These are phyloP conservation scores for Hucho hucho DNA, from an alignment of 2,113 vertebrate species.

Conservation along the genomic window DNA sequence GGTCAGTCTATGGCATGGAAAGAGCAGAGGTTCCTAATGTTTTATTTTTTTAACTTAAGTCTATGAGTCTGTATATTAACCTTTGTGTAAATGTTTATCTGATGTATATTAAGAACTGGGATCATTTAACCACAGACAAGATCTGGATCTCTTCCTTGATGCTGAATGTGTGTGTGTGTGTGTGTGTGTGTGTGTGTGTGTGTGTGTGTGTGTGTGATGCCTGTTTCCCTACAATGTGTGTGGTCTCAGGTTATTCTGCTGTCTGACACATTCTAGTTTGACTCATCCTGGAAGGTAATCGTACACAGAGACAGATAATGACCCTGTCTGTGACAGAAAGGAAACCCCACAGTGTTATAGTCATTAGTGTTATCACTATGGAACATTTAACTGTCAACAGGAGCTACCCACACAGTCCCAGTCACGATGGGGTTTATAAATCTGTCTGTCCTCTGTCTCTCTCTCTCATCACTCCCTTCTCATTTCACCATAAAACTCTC, in stretches of 20 bases:
- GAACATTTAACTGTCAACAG: slow-evolving; percentile 38
- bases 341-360: slow-evolving; percentile 30
- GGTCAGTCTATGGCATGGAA: no score
- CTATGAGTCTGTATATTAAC: slow-evolving; percentile 3
- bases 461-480: slow-evolving; percentile 30
- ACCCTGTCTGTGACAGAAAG: slow-evolving; percentile 14
- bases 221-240: background rate
- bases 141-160: slow-evolving; percentile 36
- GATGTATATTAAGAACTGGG: slow-evolving; percentile 38
- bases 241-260: slow-evolving; percentile 19
- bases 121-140: background rate
- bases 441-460: background rate
- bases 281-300: slow-evolving; percentile 13
- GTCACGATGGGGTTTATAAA: slow-evolving; percentile 49
- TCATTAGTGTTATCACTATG: slow-evolving; percentile 57
- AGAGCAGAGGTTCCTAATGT: no score
- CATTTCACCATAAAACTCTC: background rate
- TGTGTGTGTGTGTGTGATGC: no score
- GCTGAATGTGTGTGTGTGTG: slow-evolving; percentile 12
- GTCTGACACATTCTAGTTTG: slow-evolving; percentile 18
- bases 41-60: background rate
- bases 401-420: slow-evolving; percentile 44
- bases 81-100: slow-evolving; percentile 41
- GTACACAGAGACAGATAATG: slow-evolving; percentile 12
- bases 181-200: no score